phyloP scores from a whole-genome alignment of 1,140 invertebrate species.

The Drosophila sulfurigaster region DNA sequence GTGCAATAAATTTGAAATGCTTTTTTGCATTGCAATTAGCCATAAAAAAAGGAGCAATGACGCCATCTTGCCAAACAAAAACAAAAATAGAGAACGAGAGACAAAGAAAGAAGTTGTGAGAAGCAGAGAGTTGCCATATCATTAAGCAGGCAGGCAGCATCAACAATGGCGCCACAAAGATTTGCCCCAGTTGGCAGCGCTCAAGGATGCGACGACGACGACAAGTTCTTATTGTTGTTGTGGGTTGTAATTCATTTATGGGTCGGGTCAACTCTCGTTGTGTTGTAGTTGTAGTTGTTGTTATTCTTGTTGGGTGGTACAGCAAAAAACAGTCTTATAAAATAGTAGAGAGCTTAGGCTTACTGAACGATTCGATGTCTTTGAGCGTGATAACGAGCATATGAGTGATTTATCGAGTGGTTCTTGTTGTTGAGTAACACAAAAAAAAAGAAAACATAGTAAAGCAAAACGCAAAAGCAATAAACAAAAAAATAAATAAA shows the following conservation, averaged over 20 bases:
- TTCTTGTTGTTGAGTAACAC: constrained; percentile 3
- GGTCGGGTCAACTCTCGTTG: constrained; percentile 24
- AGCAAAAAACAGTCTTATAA: constrained; percentile 38
- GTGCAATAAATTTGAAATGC: constrained; percentile 27
- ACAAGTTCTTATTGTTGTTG: background rate
- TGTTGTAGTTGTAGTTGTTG: background rate
- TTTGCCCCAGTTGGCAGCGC: constrained; percentile 28
- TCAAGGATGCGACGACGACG: background rate
- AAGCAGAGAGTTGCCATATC: constrained; percentile 7
- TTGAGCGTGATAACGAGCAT: constrained; percentile 5
- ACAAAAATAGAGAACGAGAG: background rate
- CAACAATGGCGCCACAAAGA: constrained; percentile 32
- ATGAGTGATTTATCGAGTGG: background rate
- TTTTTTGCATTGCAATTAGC: constrained; percentile 4
- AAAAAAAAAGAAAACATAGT: no score
- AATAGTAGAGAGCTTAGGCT: constrained; percentile 15
- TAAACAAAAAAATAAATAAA: background rate
- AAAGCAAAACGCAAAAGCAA: constrained; percentile 31
- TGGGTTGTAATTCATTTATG: background rate
- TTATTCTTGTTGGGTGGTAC: background rate
- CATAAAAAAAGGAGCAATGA: background rate
- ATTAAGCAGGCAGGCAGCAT: constrained; percentile 20
- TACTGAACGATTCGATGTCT: constrained; percentile 5
- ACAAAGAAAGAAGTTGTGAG: constrained; percentile 9
- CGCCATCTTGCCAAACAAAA: constrained; percentile 15